phyloP scores from a whole-genome alignment of 2,113 vertebrate genomes.

The Platanista minor region DNA sequence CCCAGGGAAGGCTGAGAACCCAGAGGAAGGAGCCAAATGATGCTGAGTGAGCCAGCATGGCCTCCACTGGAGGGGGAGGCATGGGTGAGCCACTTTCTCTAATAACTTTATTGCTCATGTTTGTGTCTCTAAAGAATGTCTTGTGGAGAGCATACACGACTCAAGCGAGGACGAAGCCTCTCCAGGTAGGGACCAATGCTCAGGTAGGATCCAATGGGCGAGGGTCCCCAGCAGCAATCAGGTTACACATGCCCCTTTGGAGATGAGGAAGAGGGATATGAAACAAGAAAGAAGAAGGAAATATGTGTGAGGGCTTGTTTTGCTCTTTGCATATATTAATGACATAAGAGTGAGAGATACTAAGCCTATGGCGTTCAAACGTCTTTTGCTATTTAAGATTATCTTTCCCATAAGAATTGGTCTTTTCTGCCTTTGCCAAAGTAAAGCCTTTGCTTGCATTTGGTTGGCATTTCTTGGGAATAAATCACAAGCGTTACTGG shows the following conservation, averaged over 20 bases:
- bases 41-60: accelerated
- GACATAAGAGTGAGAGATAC: not conserved
- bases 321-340: not conserved
- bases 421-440: not conserved
- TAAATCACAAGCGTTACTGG: not conserved
- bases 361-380: accelerated
- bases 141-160: accelerated
- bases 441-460: not conserved
- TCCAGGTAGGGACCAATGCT: not conserved
- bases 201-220: not conserved
- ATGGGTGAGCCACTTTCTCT: not conserved
- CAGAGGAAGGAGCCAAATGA: not conserved
- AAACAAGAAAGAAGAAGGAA: not conserved
- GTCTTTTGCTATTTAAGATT: not conserved
- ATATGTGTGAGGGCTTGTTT: not conserved
- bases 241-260: not conserved
- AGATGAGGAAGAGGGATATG: not conserved
- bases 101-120: no score
- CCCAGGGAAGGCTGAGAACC: not conserved
- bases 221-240: not conserved
- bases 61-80: not conserved
- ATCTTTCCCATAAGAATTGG: not conserved
- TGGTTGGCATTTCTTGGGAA: not conserved
- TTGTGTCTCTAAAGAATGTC: not conserved
- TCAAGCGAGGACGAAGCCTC: not conserved